Conservation (phyloP, 1,140 invertebrate species). For the Nasonia longicornis region DNA sequence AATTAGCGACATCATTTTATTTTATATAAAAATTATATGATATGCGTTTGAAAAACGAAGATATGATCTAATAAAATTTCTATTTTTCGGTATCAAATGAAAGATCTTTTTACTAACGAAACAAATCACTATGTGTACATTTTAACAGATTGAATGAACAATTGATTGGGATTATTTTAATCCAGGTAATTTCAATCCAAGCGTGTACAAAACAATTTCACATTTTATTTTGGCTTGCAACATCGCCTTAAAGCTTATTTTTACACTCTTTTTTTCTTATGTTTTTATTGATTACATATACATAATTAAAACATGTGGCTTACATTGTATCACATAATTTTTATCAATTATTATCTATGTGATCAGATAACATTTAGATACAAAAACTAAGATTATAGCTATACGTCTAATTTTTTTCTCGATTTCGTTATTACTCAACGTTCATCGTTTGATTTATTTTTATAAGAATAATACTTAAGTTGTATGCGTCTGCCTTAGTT, state of each 20-base stretch:
- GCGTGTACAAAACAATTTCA: neutral
- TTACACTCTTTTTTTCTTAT: neutral
- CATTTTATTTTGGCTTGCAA: neutral
- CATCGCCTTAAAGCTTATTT: neutral
- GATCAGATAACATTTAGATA: too few relatives aligned
- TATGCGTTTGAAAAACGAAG: slow-evolving; percentile 49
- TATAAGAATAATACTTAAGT: neutral
- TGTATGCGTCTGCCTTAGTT: neutral
- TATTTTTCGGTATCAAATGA: slow-evolving; percentile 64
- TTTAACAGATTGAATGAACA: neutral
- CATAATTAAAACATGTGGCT: neutral
- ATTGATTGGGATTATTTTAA: neutral
- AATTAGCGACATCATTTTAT: slow-evolving; percentile 59
- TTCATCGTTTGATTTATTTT: neutral
- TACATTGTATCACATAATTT: neutral
- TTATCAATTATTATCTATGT: neutral
- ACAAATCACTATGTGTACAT: neutral
- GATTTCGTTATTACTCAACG: neutral
- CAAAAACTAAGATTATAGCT: too few relatives aligned
- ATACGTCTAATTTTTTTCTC: too few relatives aligned
- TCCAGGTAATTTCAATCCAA: neutral
- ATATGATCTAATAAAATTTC: slow-evolving; percentile 65
- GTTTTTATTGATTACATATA: neutral
- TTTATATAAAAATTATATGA: slow-evolving; percentile 56
- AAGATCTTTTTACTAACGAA: neutral